Base-by-base conservation (phyloP, 2,797 vertebrate genomes). In the Lerista edwardsae region DNA sequence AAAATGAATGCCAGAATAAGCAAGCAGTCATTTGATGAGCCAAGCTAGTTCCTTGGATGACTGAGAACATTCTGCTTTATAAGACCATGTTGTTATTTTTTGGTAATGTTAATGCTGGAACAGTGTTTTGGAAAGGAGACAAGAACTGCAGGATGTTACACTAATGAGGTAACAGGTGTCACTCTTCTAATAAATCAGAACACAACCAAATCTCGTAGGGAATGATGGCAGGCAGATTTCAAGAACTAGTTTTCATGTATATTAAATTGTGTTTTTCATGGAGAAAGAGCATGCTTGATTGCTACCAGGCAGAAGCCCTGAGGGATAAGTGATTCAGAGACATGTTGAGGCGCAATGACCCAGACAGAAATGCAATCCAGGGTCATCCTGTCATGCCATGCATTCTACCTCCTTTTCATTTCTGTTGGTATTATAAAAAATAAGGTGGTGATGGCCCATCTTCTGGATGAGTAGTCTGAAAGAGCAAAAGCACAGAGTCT, bases 21-120 rank as follows among this genome's bases (percentile, higher is more conserved):
- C 31, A 72, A 87, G 47, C 25, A 72, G 73, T 88, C 39, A 78
- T 15, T 29, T 68, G 2, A 5, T 90, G 85, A 86, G 85, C 10
- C 71, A 85, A 86, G 67, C 1, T 25, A 23, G 12, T 15, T 36
- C 23, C 29, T 79, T 62, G 6, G 57, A 9, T 79, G 59, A 79
- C 23, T 87, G n/a, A 72, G 78, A 36, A 79, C 5, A 25, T 34
- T 61, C 44, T 89, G 39, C 72, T n/a, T 14, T 55, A 8, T 81
- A 3, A 1, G 6, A 59, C 0, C 75, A 79, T 39, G 21, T 69
- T 61, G n/a, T 61, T 69, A 23, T 80, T 71, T 17, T 17, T 4
- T 61, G 41, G 8, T 47, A 74, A 68, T 59, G 72, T 4, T 57
- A 84, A 67, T 34, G 82, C 51, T 84, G 76, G 36, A 34, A 61